Evolutionary conservation across 1,140 invertebrate species (phyloP).

Genomic region (Rhagoletis pomonella): DNA sequence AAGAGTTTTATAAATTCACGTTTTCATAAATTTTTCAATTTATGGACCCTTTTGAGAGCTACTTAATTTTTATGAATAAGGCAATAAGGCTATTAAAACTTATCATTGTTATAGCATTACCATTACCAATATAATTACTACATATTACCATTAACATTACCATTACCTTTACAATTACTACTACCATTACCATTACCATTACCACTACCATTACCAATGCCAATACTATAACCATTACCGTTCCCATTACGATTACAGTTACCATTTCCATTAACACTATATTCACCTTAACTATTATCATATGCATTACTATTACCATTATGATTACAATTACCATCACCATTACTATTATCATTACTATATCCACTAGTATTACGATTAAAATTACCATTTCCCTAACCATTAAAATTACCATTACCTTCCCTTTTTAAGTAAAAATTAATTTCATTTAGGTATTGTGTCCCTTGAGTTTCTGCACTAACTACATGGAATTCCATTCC

Average conservation of each 20-base stretch:
- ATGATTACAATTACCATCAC: neutral
- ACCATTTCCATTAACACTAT: neutral
- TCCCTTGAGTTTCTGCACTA: neutral
- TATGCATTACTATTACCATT: neutral
- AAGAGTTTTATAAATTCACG: too few relatives aligned
- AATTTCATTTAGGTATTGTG: too few relatives aligned
- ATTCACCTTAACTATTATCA: neutral
- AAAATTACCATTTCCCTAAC: neutral
- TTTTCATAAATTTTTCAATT: too few relatives aligned
- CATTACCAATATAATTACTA: neutral
- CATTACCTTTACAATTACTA: neutral
- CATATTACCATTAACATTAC: neutral
- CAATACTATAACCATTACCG: neutral
- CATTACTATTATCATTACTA: constrained; percentile 23
- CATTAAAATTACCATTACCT: neutral
- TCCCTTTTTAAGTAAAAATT: too few relatives aligned
- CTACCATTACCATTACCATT: neutral
- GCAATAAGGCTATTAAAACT: neutral
- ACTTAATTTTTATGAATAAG: too few relatives aligned
- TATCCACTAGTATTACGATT: neutral
- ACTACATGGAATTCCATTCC: neutral
- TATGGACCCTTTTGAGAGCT: too few relatives aligned
- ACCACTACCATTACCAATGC: neutral
- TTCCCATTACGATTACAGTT: neutral
- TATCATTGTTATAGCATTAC: neutral